Evolutionary conservation across 2,113 vertebrate genomes (phyloP).

Genomic region (Fregata magnificens): DNA sequence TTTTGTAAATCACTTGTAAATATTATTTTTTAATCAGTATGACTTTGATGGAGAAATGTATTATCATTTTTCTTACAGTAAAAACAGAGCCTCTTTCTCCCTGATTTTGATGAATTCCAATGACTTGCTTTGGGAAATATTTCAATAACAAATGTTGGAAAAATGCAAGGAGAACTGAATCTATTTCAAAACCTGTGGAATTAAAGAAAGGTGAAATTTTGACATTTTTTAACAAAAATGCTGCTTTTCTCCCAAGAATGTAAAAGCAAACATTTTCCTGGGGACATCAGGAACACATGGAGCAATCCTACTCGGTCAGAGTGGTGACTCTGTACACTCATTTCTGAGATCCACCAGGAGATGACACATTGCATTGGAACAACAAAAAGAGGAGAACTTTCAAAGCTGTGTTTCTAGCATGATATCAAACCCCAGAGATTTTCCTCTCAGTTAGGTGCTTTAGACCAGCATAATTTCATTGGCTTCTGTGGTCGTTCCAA

Average conservation of each 20-base stretch:
- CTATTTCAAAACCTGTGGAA: background rate
- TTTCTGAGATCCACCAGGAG: background rate
- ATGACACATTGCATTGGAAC: background rate
- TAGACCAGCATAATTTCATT: background rate
- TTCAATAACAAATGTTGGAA: background rate
- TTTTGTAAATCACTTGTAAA: background rate
- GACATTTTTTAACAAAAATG: background rate
- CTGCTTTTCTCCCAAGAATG: fast-evolving
- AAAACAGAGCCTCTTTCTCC: background rate
- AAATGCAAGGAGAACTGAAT: background rate
- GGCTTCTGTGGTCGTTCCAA: background rate
- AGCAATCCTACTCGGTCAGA: background rate
- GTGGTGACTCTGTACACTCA: fast-evolving
- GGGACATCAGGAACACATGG: fast-evolving
- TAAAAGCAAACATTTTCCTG: background rate
- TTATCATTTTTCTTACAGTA: background rate
- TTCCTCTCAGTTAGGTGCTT: background rate
- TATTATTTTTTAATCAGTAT: background rate
- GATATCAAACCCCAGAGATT: background rate
- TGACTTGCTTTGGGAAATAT: background rate
- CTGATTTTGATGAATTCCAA: background rate
- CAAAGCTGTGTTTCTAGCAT: background rate
- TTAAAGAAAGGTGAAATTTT: background rate
- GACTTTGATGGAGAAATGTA: background rate
- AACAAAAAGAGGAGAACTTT: background rate